These are phyloP conservation scores for Clarias fuscus DNA, from an alignment of 2,797 vertebrate species.

Conservation along the genomic window DNA sequence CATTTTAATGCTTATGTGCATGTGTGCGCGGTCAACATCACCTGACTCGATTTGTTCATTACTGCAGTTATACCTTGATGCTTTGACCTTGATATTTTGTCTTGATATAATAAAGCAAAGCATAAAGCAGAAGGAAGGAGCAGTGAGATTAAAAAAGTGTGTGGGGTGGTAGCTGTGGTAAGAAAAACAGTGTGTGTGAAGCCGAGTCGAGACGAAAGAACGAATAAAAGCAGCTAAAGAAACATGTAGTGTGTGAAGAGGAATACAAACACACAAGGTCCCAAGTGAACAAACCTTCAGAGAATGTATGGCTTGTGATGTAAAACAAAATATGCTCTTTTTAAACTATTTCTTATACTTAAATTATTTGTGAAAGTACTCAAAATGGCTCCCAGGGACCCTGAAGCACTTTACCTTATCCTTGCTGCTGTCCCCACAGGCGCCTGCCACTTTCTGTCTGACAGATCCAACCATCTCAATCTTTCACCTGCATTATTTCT, in stretches of 20 bases:
- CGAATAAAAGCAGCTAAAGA: neutral
- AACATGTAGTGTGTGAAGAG: no score
- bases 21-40: neutral
- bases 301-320: slow-evolving; percentile 42
- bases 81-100: slow-evolving; percentile 15
- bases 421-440: slow-evolving; percentile 51
- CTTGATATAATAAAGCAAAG: slow-evolving; percentile 7
- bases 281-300: slow-evolving; percentile 41
- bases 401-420: slow-evolving; percentile 53
- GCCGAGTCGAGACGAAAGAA: neutral
- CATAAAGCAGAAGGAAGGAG: slow-evolving; percentile 1
- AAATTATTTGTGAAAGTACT: slow-evolving; percentile 53
- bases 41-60: neutral
- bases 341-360: slow-evolving; percentile 49
- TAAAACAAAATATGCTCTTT: slow-evolving; percentile 48
- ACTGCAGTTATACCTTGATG: slow-evolving; percentile 5
- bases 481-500: slow-evolving; percentile 47
- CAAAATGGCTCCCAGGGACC: slow-evolving; percentile 53
- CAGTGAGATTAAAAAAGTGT: neutral
- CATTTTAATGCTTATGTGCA: neutral
- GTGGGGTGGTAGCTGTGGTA: no score
- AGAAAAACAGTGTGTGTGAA: neutral
- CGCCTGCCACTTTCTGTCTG: slow-evolving; percentile 34
- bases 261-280: neutral
- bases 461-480: slow-evolving; percentile 43